Percentiles rank a stretch among this genome's conserved stretches.
Conservation (phyloP, 2,113 vertebrate species). For the Gorsachius goisagi region DNA sequence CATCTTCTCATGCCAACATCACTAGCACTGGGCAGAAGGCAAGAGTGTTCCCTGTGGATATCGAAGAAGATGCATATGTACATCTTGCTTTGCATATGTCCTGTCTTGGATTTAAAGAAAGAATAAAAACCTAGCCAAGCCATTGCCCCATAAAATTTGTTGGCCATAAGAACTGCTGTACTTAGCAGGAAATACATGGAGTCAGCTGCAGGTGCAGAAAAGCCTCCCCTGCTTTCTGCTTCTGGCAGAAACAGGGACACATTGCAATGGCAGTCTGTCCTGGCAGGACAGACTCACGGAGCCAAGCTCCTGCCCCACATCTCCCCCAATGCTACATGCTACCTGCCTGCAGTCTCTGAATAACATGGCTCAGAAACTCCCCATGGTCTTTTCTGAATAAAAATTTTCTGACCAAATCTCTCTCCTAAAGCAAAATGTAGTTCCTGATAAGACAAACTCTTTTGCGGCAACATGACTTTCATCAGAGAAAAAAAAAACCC, state of each 20-base stretch:
- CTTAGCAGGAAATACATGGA: not conserved
- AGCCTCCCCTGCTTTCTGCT: not conserved
- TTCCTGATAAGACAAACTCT: not conserved
- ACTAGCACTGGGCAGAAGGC: not conserved
- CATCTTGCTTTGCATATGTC: not conserved
- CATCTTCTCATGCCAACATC: not conserved
- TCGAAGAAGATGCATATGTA: not conserved
- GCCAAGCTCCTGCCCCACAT: not conserved
- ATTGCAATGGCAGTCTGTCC: not conserved
- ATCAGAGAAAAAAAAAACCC: not conserved
- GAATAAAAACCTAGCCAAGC: not conserved
- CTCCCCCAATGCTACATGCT: not conserved
- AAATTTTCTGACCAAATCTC: not conserved
- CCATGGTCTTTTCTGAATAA: not conserved
- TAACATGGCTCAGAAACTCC: not conserved
- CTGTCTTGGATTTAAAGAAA: not conserved
- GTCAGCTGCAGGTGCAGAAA: not conserved
- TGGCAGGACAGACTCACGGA: accelerated
- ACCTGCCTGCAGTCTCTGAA: not conserved
- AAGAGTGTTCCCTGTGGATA: not conserved
- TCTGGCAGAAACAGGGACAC: not conserved
- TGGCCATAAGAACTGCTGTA: not conserved
- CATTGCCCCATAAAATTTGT: not conserved
- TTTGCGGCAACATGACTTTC: not conserved
- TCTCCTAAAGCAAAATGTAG: not conserved